Base-by-base conservation (phyloP, 2,888 invertebrate species). In the Clunio marinus region DNA sequence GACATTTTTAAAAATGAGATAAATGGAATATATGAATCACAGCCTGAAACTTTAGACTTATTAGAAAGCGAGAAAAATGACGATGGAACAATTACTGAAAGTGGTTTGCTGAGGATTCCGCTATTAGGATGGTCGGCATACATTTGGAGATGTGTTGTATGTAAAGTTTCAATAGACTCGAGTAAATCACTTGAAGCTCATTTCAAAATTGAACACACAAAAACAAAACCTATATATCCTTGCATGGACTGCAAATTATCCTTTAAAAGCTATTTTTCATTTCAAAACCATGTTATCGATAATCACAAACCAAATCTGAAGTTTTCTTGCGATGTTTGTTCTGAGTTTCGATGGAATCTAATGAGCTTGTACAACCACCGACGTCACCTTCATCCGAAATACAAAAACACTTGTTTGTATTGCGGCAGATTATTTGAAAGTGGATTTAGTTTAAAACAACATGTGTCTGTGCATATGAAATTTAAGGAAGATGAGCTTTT, bases 301-400 rank as follows among this genome's bases (percentile, higher is more conserved):
- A n/a, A 13, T 8, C 62, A 62, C 41, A 8, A 45, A 24, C n/a
- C 10, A 3, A 24, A 32, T 1, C n/a, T 62, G 5, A 62, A 62
- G 15, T 62, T 62, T 15, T 62, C 5, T 17, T 62, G 62, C 41
- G 28, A 24, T 4, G 17, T 59, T 35, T 62, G 62, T 4, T 62
- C 37, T 1, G 41, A 62, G 17, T 62, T 37, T 25, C 41, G 20
- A 13, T 62, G 62, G 37, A 62, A 62, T n/a, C 28, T 62, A n/a
- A 2, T 59, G 17, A 17, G 32, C 1, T 20, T 59, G 22, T 35
- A 32, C 35, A 20, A 35, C 17, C 59, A 59, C 35, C 8, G 22
- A 8, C 8, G 10, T 1, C 3, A 2, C 17, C 1, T 2, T 17
- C 59, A 59, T 35, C 1, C 32, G 13, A 25, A 59, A 35, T 17